phyloP scores from a whole-genome alignment of 1,140 invertebrate genomes.

The Rhynchophorus ferrugineus region DNA sequence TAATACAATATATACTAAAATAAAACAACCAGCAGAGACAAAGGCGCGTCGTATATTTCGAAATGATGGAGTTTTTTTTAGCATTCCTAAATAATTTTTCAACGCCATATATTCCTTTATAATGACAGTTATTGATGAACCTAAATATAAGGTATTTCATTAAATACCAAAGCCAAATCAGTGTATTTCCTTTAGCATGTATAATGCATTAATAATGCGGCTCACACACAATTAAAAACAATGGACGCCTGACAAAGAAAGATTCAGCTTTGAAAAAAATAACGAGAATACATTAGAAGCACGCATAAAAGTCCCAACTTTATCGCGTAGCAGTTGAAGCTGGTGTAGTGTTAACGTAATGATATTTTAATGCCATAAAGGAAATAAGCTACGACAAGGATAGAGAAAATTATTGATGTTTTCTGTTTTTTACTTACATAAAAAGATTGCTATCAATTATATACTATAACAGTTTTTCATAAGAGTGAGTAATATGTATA shows the following conservation, averaged over 20 bases:
- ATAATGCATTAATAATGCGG: constrained; percentile 4
- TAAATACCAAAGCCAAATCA: neutral
- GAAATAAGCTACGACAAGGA: constrained; percentile 4
- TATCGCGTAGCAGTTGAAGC: constrained; percentile 5
- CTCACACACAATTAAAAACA: constrained; percentile 3
- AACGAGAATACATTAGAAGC: constrained; percentile 1
- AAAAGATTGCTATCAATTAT: too few species aligned
- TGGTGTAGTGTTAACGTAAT: constrained; percentile 1
- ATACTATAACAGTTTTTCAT: too few species aligned
- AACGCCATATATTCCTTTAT: too few species aligned
- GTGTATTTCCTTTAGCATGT: constrained; percentile 5
- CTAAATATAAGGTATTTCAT: neutral
- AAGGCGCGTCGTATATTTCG: too few species aligned
- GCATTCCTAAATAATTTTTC: too few species aligned
- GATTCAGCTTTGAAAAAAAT: neutral
- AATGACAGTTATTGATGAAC: constrained; percentile 8
- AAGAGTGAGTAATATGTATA: too few species aligned
- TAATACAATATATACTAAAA: too few species aligned
- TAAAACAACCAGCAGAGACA: too few species aligned
- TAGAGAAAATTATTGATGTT: too few species aligned
- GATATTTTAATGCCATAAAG: constrained; percentile 7
- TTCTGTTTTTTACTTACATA: too few species aligned
- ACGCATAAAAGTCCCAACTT: constrained; percentile 2
- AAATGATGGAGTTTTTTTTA: too few species aligned
- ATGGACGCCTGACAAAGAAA: constrained; percentile 1